These are phyloP conservation scores for Lamprologus speciosus DNA, from an alignment of 2,113 vertebrate species.

Conservation along the genomic window DNA sequence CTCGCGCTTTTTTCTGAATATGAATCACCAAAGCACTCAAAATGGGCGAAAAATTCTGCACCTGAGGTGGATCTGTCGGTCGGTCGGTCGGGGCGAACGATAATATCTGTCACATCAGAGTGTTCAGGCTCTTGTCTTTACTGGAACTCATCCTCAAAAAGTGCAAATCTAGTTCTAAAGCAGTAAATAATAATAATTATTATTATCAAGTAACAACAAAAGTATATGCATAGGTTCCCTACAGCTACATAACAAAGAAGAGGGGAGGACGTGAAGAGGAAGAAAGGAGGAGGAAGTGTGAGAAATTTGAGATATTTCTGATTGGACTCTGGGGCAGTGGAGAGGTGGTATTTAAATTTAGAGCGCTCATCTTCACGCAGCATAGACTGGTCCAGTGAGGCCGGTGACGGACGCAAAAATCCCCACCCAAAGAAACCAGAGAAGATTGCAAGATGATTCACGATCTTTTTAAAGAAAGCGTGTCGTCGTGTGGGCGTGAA, in stretches of 20 bases:
- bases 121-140: conserved; percentile 47
- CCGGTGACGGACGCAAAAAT: conserved; percentile 32
- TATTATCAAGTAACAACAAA: conserved; percentile 54
- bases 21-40: conserved; percentile 28
- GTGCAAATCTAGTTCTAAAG: conserved; percentile 68
- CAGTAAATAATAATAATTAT: conserved; percentile 54
- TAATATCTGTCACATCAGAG: conserved; percentile 30
- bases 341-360: conserved; percentile 42
- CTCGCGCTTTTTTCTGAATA: background rate
- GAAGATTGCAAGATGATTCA: conserved; percentile 9
- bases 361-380: conserved; percentile 53
- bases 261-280: background rate
- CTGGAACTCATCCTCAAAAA: conserved; percentile 54
- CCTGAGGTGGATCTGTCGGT: conserved; percentile 39
- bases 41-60: conserved; percentile 29
- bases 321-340: background rate
- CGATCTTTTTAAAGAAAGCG: background rate
- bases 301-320: background rate
- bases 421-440: background rate
- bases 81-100: conserved; percentile 8
- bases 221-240: conserved; percentile 65
- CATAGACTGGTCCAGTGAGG: conserved; percentile 78
- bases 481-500: conserved; percentile 34
- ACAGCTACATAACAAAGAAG: conserved; percentile 44
- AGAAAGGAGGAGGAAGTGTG: background rate